Base-by-base conservation (phyloP, 1,140 invertebrate genomes). In the Habropoda laboriosa region DNA sequence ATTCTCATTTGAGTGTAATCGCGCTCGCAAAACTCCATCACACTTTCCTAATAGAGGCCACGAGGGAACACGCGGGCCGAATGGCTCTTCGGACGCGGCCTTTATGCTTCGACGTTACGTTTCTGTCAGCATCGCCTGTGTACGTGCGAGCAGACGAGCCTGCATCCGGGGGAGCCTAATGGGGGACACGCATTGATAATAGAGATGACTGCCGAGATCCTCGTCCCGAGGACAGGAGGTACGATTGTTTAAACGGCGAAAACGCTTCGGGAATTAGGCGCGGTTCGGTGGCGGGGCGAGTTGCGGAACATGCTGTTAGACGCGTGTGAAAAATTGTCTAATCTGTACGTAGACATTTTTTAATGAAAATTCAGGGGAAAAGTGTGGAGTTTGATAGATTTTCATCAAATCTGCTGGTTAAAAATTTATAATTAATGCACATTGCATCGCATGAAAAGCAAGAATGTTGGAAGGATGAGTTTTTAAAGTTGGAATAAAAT, bases 11-110 rank as follows among this genome's bases (percentile, higher is more conserved):
- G 91, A 88, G 92, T 93, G 92, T 93, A 93, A 93, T 93, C 92
- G 92, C 90, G 92, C 92, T 93, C 91, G 90, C 92, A 93, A 93
- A 93, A 93, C 92, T 93, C 92, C 92, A 93, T 93, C 92, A 93
- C 92, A 93, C 91, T 93, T 93, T 93, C 90, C 92, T 93, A 93
- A 93, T 93, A 93, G 92, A 92, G 91, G 90, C 85, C 85, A 86
- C 82, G 84, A 74, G 85, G 84, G 84, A 86, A 79, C 80, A 71
- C 64, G 67, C 74, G 40, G 72, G n/a, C 47, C 67, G 82, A 83
- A 81, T 81, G 86, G 83, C 87, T 85, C 84, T 82, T 87, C 71
- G 88, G 83, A 85, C 83, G 83, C 83, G 86, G 81, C 79, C 87
- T 86, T 89, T 90, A 86, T 81, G 80, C 47, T 81, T 85, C 66